Base-by-base conservation (phyloP, 1,140 invertebrate species). In the Rhagoletis zephyria region DNA sequence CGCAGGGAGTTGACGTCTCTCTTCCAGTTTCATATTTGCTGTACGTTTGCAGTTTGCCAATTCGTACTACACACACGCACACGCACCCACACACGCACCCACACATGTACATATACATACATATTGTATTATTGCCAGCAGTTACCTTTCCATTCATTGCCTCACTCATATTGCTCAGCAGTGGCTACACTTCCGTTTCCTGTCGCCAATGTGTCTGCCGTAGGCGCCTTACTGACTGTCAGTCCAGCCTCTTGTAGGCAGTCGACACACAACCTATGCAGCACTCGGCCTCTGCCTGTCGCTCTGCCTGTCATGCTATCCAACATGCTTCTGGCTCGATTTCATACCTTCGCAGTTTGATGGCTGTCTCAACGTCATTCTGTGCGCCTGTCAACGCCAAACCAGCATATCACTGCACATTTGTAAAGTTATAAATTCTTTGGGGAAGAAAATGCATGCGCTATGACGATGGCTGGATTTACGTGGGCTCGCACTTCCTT, bases 151-250 rank as follows among this genome's bases (percentile, higher is more conserved):
- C 16, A 45, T 48, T 14, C 51, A 10, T 56, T 56, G 5, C 51
- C 10, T 56, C 67, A 14, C n/a, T 12, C 42, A 45, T 12, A 45
- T 63, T 14, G 42, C 42, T 16, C 67, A 14, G 40, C 42, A 74
- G 42, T 45, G 67, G 40, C 67, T 42, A 74, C 40, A 74, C 67
- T 74, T 74, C 67, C 67, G 67, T 74, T 74, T 74, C 67, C 67
- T 74, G 40, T 74, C 40, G 67, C 42, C 67, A 42, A 74, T 48
- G 67, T 7, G 67, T 74, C 67, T 74, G 67, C 67, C 67, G 45
- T 45, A 74, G 67, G 67, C 67, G 67, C 42, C 67, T 74, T 16
- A 48, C 42, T 74, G 67, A 74, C 67, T 4, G 61, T n/a, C 61
- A 4, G 12, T 16, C 61, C 61, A 14, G 7, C 61, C 61, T 63